Base-by-base conservation (phyloP, 2,888 invertebrate species). In the Margaritifera margaritifera region DNA sequence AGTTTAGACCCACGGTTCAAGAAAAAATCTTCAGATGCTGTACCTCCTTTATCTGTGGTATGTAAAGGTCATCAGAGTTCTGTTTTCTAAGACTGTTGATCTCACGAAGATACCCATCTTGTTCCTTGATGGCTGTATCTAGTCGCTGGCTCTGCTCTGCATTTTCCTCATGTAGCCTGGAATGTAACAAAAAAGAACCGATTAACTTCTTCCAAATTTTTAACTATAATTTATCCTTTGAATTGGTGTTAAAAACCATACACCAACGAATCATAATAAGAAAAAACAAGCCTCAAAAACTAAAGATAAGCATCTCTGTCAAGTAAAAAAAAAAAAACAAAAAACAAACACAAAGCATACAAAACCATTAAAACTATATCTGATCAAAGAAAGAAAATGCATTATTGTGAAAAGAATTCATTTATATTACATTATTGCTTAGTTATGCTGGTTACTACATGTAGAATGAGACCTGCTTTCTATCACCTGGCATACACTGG, bases 1-100 rank as follows among this genome's bases (percentile, higher is more conserved):
- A 42, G 20, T 22, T n/a, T 56, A 3, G 56, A 56, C 24, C 15
- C 15, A 22, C 18, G n/a, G 2, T 11, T 6, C n/a, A n/a, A 55
- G n/a, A 8, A 8, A 42, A 11, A 15, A 15, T 42, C 0, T 42
- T 42, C 15, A 11, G 42, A 0, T 18, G 0, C 24, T 60, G 31
- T 74, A 85, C 86, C 83, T 84, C 85, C 71, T 85, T 87, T 31
- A 86, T 82, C 69, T 87, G 87, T 60, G 85, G 84, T 8, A 86
- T 72, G 67, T 85, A 86, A 8, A 86, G 72, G 62, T 85, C 85
- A 79, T 85, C 85, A n/a, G 80, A 71, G 63, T 79, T 80, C 15
- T 75, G 74, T 20, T 71, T 56, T 62, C 77, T 80, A 6, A 79
- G 60, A 22, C 67, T 69, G 22, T 78, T 62, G 25, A 82, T 51